A percentile compares a stretch with the other conserved stretches of the same genome.
Conservation (phyloP, 2,113 vertebrate species). For the Trematocara stigmaticum region DNA sequence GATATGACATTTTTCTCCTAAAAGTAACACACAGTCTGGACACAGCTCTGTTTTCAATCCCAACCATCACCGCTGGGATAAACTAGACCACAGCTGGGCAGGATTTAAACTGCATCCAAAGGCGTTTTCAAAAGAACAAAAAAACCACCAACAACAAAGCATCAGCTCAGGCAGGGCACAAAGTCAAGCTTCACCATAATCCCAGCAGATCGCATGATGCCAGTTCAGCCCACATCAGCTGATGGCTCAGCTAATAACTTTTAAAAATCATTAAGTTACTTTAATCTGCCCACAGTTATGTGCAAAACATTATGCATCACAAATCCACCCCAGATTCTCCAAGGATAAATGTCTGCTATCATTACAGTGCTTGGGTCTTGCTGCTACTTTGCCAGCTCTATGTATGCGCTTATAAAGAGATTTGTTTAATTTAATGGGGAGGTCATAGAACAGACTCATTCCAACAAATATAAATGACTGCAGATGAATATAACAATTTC, state of each 20-base stretch:
- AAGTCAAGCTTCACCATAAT: background rate
- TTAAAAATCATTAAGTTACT: background rate
- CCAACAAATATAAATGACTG: background rate
- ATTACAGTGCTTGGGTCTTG: background rate
- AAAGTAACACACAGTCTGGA: background rate
- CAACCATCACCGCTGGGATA: background rate
- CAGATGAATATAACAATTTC: background rate
- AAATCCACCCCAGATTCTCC: background rate
- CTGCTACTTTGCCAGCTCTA: background rate
- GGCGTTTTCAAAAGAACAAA: background rate
- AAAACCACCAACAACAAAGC: background rate
- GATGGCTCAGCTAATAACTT: background rate
- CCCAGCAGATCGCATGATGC: background rate
- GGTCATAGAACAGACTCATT: background rate
- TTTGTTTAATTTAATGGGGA: background rate
- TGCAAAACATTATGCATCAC: background rate
- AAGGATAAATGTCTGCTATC: background rate
- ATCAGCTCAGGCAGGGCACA: background rate
- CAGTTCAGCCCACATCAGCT: background rate
- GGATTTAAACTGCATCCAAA: background rate
- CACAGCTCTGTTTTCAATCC: background rate
- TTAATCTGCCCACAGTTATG: background rate
- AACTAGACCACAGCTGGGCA: background rate
- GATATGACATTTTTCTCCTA: background rate
- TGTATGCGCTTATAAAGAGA: background rate